phyloP scores from a whole-genome alignment of 2,797 vertebrate species.

The Anguilla anguilla region DNA sequence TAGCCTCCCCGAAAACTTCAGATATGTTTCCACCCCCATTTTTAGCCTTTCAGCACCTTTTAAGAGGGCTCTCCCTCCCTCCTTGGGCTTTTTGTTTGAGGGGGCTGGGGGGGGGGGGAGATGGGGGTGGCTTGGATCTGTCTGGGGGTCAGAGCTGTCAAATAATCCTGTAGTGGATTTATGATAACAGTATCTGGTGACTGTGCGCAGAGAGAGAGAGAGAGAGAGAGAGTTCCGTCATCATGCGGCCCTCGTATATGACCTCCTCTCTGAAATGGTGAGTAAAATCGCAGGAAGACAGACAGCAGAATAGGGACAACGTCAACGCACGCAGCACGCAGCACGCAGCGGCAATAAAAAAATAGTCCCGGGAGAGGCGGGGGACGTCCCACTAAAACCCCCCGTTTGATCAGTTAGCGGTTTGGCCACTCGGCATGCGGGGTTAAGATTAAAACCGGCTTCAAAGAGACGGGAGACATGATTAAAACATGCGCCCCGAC shows the following conservation, averaged over 20 bases:
- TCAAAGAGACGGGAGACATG: slow-evolving; percentile 63
- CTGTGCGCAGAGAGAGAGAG: too few species aligned
- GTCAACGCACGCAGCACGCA: too few species aligned
- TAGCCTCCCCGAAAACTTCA: slow-evolving; percentile 67
- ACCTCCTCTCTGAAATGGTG: too few species aligned
- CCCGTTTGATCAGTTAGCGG: slow-evolving; percentile 33
- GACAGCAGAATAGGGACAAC: background rate
- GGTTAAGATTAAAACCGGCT: slow-evolving; percentile 54
- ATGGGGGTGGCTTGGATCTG: too few species aligned
- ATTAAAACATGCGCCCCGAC: slow-evolving; percentile 43
- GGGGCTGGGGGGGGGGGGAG: slow-evolving; percentile 25
- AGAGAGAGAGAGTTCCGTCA: background rate
- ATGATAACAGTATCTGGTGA: background rate
- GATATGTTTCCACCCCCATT: slow-evolving; percentile 56
- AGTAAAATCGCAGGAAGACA: background rate
- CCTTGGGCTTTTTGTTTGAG: slow-evolving; percentile 32
- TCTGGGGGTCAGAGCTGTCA: background rate
- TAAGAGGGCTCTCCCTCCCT: slow-evolving; percentile 35
- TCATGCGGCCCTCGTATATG: background rate
- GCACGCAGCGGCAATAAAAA: background rate
- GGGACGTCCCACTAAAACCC: slow-evolving; percentile 11
- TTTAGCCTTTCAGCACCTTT: slow-evolving; percentile 52
- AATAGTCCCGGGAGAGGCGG: background rate
- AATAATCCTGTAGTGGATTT: background rate
- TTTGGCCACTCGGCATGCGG: slow-evolving; percentile 57